Conservation (phyloP, 2,888 invertebrate species). For the Calliopum simillimum region DNA sequence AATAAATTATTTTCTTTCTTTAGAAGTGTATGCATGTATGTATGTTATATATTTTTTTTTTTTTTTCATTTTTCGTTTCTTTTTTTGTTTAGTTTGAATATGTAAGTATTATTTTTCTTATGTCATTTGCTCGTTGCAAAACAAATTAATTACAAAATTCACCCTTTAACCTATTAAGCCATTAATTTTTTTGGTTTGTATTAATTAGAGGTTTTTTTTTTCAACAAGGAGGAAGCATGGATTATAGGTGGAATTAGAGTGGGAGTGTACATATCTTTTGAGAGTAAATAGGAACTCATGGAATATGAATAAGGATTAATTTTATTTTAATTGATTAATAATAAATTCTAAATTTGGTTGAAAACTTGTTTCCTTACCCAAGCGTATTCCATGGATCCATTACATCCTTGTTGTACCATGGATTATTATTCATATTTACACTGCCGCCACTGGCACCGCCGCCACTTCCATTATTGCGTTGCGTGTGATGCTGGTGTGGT, state of each 20-base stretch:
- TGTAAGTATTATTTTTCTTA: too few relatives aligned
- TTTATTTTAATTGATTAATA: not conserved
- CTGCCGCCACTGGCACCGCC: conserved; percentile 35
- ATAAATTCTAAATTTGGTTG: conserved; percentile 37
- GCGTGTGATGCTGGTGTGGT: conserved; percentile 52
- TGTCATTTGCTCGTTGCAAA: not conserved
- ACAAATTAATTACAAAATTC: conserved; percentile 64
- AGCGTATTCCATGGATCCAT: conserved; percentile 59
- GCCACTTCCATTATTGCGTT: conserved; percentile 33
- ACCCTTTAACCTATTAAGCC: conserved; percentile 67
- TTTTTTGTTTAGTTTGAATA: not conserved
- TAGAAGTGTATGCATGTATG: conserved; percentile 3
- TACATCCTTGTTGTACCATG: conserved; percentile 47
- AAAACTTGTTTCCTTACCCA: conserved; percentile 64
- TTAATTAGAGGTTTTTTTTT: conserved; percentile 46
- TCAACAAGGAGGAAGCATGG: conserved; percentile 18
- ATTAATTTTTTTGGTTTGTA: conserved; percentile 50
- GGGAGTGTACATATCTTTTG: not conserved
- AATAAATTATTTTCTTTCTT: conserved; percentile 23
- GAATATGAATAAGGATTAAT: not conserved
- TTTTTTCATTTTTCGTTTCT: not conserved
- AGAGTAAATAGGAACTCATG: not conserved
- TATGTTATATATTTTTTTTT: not conserved
- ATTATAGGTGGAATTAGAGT: conserved; percentile 1
- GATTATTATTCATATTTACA: conserved; percentile 18